These are phyloP conservation scores for Prunella strophiata DNA, from an alignment of 2,797 vertebrate species.

Conservation along the genomic window DNA sequence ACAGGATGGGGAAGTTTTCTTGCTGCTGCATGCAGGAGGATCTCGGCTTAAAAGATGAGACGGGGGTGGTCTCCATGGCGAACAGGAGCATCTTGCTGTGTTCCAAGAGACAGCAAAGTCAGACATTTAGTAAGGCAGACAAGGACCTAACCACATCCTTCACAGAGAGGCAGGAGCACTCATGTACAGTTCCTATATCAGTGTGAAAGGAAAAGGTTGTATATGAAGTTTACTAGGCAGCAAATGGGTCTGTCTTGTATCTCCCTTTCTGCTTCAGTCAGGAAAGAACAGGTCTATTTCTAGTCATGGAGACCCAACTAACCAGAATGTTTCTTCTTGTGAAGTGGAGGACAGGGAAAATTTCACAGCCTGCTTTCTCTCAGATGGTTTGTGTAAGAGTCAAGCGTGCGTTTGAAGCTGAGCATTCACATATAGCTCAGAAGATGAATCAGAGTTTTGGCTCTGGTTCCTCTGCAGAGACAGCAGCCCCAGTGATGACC, in stretches of 20 bases:
- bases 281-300: not conserved
- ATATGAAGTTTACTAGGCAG: not conserved
- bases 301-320: not conserved
- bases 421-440: not conserved
- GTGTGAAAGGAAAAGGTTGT: not conserved
- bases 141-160: not conserved
- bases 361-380: not conserved
- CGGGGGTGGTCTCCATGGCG: not conserved
- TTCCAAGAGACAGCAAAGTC: not conserved
- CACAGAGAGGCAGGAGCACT: not conserved
- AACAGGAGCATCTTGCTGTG: not conserved
- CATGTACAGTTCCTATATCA: not conserved
- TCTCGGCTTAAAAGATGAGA: not conserved
- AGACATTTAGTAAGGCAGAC: not conserved
- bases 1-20: not conserved
- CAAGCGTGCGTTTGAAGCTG: fast-evolving
- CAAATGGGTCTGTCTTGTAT: not conserved
- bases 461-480: not conserved
- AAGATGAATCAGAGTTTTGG: slow-evolving; percentile 14
- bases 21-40: not conserved
- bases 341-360: not conserved
- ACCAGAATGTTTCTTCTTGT: not conserved
- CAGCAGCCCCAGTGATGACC: not conserved
- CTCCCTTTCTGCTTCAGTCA: not conserved
- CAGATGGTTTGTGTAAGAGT: not conserved